Evolutionary conservation across 2,888 invertebrate species (phyloP).

Genomic region (Taphrorychus bicolor): DNA sequence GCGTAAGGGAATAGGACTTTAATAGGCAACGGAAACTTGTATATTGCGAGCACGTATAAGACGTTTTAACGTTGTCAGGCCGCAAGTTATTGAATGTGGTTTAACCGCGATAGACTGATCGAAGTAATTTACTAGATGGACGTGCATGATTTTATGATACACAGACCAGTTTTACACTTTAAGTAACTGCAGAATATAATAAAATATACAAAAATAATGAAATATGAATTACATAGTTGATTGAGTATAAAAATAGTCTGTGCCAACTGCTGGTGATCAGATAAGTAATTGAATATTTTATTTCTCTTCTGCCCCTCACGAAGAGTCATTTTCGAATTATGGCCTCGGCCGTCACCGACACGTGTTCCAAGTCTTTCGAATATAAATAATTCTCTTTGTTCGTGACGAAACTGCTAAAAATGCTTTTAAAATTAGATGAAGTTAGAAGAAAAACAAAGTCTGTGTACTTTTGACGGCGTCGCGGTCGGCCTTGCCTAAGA

Average conservation of each 20-base stretch:
- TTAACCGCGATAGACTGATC: neutral
- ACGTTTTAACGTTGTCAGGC: neutral
- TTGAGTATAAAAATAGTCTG: no score
- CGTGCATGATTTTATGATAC: neutral
- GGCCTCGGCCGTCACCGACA: conserved; percentile 39
- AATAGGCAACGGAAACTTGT: neutral
- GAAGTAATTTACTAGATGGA: neutral
- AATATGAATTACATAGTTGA: no score
- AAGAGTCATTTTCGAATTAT: no score
- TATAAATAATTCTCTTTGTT: conserved; percentile 50
- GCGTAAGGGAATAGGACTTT: neutral
- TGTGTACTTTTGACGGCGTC: neutral
- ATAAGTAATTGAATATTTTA: no score
- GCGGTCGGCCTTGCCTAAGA: neutral
- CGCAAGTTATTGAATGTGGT: neutral
- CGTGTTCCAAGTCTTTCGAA: conserved; percentile 47
- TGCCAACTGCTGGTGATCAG: no score
- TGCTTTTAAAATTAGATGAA: conserved; percentile 7
- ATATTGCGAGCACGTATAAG: neutral
- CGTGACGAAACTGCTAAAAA: conserved; percentile 28
- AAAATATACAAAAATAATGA: no score
- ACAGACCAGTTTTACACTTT: conserved; percentile 42
- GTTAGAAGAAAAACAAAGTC: neutral
- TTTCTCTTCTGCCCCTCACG: no score
- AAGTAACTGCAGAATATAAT: no score